Evolutionary conservation across 2,888 invertebrate genomes (phyloP).

Genomic region (Drosophila histrio): DNA sequence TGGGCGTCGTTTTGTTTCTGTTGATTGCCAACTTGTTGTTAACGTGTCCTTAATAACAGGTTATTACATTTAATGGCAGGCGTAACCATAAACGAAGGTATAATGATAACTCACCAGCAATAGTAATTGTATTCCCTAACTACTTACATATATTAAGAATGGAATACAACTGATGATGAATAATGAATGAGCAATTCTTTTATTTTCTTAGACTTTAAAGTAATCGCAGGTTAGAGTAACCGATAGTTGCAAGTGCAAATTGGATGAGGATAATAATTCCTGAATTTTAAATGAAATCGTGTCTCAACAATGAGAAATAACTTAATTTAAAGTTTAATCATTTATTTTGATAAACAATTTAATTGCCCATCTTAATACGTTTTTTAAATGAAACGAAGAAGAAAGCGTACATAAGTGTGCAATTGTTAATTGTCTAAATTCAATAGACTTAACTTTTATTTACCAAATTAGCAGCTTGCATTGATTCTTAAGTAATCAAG

Average conservation of each 20-base stretch:
- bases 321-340: no score
- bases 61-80: slow-evolving; percentile 50
- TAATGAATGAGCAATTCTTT: background rate
- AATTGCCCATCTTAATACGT: no score
- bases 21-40: slow-evolving; percentile 45
- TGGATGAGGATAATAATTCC: no score
- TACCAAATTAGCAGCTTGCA: slow-evolving; percentile 10
- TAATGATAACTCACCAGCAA: slow-evolving; percentile 9
- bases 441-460: background rate
- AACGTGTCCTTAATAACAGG: slow-evolving; percentile 44
- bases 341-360: no score
- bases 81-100: slow-evolving; percentile 25
- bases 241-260: no score
- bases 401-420: no score
- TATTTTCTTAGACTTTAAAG: no score
- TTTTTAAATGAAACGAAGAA: no score
- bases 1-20: slow-evolving; percentile 14
- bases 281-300: no score
- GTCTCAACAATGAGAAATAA: no score
- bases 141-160: background rate
- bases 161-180: background rate
- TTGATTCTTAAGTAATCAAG: slow-evolving; percentile 14
- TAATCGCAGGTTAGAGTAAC: no score
- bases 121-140: slow-evolving; percentile 1
- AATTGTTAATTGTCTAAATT: background rate